Evolutionary conservation across 1,140 invertebrate species (phyloP), one percentile per base, ranked within the genome.

Genomic region (Drosophila pruinosa): DNA sequence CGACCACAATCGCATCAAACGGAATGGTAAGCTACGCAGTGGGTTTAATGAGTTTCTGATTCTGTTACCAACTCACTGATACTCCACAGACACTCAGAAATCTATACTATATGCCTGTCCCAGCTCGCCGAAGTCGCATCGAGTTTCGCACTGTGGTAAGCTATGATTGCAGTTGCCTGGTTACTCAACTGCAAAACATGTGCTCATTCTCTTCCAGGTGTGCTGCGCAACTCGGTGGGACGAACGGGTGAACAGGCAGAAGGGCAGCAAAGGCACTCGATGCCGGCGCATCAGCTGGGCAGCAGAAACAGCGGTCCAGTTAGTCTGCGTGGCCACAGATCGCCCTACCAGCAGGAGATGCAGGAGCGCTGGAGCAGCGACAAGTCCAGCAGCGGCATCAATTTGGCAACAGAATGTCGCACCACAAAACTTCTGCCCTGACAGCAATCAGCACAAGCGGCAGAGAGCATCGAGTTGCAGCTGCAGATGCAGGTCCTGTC

Each of bases 1-100:
- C 7, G 94, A 95, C 88, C 93, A 95, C 78, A 93, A 94, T 86
- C 92, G 95, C 65, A 94, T 95, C 77, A 93, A 94, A 65, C 92
- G 94, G 73, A 95, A 96, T 91, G 95, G 95, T 95, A 92, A 92
- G 92, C 1, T n/a, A n/a, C 7, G 8, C 26, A 12, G 14, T 10
- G 17, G 14, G 1, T 2, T 47, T 38, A 63, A 52, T 65, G 34
- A 14, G 17, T 52, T 10, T 22, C 34, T 12, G 19, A 45, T 31
- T 34, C 2, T n/a, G n/a, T n/a, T n/a, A 38, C 31, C 12, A 48
- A 41, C 56, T 71, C 28, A 28, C 41, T 56, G 52, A 56, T 38
- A 53, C 41, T 48, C 17, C 45, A 19, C 38, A 91, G 90, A 91
- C 50, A 91, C 90, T n/a, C 89, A 91, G 71, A 91, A 91, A 45